Evolutionary conservation across 2,797 vertebrate genomes (phyloP), one percentile per base, ranked within the genome.

Genomic region (Parotocinclus haroldoi): DNA sequence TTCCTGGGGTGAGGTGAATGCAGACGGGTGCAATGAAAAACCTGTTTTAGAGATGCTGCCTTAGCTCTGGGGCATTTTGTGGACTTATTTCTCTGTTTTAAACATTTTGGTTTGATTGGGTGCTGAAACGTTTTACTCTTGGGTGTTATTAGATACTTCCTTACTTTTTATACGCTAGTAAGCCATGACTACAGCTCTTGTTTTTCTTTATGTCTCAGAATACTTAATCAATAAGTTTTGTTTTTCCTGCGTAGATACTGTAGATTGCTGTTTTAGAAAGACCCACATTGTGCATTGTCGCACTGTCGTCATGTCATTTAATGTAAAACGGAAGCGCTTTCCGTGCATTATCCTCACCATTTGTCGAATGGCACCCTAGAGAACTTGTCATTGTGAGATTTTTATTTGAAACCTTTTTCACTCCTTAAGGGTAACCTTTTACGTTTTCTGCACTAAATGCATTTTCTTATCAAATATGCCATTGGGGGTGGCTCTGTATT

Each of bases 1-100:
- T 87, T 85, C 75, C 79, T 79, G 37, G 74, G 88, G 86, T 87
- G 82, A 87, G 88, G 78, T 84, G 39, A 84, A 71, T 16, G 56
- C 76, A 66, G 53, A 45, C 8, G 37, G 65, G 63, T 66, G 63
- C 78, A n/a, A n/a, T 77, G 80, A 77, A 73, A 67, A 75, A 73
- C 73, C 78, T 84, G 82, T 82, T 82, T 87, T 78, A 64, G 53
- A n/a, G n/a, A 71, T 73, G 74, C 61, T 75, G 72, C 55, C 66
- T 54, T 27, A 42, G 40, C 36, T 39, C 63, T 73, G 44, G 9
- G 36, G 9, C 13, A 37, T 45, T 61, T 39, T 51, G 52, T 9
- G 7, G 17, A 62, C 39, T 63, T 48, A n/a, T 44, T 68, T 44
- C 8, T 56, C 46, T 42, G 42, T 14, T 49, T 64, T 16, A 54